Base-by-base conservation (phyloP, 2,113 vertebrate species). In the Strix uralensis region DNA sequence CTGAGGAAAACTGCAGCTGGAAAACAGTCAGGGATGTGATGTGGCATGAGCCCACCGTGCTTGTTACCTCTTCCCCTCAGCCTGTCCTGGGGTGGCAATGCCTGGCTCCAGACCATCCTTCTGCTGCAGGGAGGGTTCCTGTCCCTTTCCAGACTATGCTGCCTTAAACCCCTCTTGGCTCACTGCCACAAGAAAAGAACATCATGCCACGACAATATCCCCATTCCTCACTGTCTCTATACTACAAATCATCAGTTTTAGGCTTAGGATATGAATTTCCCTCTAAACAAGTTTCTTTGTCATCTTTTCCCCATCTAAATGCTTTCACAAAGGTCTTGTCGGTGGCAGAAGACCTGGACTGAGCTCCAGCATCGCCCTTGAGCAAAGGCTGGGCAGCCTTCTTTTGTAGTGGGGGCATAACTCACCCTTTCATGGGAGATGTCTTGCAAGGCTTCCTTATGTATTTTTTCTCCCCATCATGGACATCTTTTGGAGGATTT, bases 381-480 rank as follows among this genome's bases (percentile, higher is more conserved):
- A 73, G 20, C 46, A 84, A 61, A 78, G 27, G 3, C 47, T 86
- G 46, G 40, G 34, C 51, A 21, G 13, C 7, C 25, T 73, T 78
- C 34, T 29, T 40, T 42, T 38, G 44, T 16, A 62, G 42, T 4
- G 13, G 49, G 46, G 32, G 10, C 26, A 21, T 4, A 67, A 59
- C 3, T 36, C 25, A 70, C 40, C 30, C 58, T 66, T 65, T 23
- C 17, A 73, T 19, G 54, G 21, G 17, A 38, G 6, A 65, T 49
- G 23, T 63, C 34, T 81, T 82, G 52, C n/a, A 57, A 18, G 38
- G 15, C 29, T 79, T 52, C 57, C 44, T 29, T 26, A 18, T 8
- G 15, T 38, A 8, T 47, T 36, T 15, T 69, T 74, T 55, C 38
- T 0, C 0, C 16, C 22, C 1, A 1, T 40, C 18, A 61, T 13